These are phyloP conservation scores for Pocillopora damicornis DNA, from an alignment of 64 coral and sea anemone species.

Conservation along the genomic window DNA sequence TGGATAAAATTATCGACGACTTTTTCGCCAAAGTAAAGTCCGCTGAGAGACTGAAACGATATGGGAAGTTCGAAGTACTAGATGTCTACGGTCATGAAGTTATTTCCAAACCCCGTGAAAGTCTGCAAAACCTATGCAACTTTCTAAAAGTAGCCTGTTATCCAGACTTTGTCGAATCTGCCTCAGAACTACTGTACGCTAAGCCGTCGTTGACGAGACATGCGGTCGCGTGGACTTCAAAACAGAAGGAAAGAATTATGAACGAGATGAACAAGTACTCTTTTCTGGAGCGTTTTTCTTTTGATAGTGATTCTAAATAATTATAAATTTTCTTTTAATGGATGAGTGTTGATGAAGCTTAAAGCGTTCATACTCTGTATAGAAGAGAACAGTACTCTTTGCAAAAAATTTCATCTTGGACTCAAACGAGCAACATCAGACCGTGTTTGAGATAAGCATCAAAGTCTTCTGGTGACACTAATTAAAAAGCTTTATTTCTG, in stretches of 20 bases:
- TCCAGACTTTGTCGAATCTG: background rate
- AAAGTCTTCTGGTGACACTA: background rate
- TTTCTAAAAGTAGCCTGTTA: background rate
- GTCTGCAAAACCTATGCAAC: background rate
- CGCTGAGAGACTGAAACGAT: background rate
- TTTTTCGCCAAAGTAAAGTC: background rate
- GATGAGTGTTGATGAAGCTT: no score
- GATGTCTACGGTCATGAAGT: constrained; percentile 10
- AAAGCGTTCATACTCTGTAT: no score
- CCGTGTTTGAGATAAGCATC: no score
- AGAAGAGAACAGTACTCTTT: no score
- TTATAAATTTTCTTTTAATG: no score
- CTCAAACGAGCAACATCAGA: no score
- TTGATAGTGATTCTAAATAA: background rate
- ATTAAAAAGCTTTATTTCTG: background rate
- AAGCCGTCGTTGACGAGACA: background rate
- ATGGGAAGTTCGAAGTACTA: background rate
- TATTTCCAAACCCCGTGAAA: background rate
- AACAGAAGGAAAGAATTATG: background rate
- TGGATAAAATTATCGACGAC: background rate
- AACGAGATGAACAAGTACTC: background rate
- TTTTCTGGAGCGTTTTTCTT: background rate
- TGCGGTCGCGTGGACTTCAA: background rate
- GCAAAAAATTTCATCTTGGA: no score
- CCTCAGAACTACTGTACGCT: background rate